Evolutionary conservation across 2,113 vertebrate species (phyloP).

Genomic region (Microtus pennsylvanicus): DNA sequence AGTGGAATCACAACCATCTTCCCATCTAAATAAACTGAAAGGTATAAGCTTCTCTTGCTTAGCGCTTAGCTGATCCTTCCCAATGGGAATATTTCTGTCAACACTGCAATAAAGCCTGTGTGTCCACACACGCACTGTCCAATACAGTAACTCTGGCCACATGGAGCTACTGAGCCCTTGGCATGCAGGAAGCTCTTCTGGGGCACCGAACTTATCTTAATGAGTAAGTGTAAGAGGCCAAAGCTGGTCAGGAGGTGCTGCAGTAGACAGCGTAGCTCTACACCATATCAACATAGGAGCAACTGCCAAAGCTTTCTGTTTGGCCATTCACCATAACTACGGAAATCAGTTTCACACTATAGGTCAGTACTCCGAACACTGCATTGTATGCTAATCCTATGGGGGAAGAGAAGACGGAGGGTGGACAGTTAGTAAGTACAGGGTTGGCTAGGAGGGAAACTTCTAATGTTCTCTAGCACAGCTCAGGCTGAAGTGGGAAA

Average conservation of each 20-base stretch:
- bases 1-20: slow-evolving; percentile 94
- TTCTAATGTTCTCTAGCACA: background rate
- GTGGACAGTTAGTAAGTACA: background rate
- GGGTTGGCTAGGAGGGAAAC: background rate
- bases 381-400: background rate
- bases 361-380: background rate
- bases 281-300: background rate
- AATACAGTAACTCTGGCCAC: background rate
- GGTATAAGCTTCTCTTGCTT: background rate
- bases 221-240: slow-evolving; percentile 16
- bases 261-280: background rate
- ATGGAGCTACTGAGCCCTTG: background rate
- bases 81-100: background rate
- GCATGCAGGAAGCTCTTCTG: background rate
- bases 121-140: background rate
- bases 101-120: background rate
- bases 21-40: slow-evolving; percentile 84
- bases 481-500: background rate
- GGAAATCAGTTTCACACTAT: slow-evolving; percentile 29
- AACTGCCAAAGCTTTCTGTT: slow-evolving; percentile 12
- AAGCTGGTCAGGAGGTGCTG: background rate
- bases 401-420: background rate
- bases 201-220: slow-evolving; percentile 43
- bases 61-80: slow-evolving; percentile 5
- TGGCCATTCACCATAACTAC: background rate